Conservation (phyloP, 92 coral and sea anemone species). For the Epizoanthus rinbou region DNA sequence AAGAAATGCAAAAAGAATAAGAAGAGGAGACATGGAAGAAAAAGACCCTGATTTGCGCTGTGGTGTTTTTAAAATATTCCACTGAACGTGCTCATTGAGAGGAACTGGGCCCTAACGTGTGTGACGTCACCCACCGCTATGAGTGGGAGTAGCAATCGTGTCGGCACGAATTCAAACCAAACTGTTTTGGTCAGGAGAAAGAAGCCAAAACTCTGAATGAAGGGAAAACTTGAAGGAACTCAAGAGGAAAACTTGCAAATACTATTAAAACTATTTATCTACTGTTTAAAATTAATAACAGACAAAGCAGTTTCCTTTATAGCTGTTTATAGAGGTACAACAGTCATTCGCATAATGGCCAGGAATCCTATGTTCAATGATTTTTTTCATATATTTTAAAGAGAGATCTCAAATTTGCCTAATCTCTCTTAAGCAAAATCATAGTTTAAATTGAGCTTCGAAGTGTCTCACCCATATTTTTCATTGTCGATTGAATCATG, state of each 20-base stretch:
- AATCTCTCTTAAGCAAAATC: too few relatives aligned
- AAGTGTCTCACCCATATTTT: too few relatives aligned
- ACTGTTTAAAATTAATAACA: slow-evolving; percentile 18
- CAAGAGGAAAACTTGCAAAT: background rate
- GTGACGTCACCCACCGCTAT: background rate
- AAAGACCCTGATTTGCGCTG: background rate
- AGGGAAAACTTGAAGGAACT: background rate
- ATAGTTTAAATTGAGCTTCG: too few relatives aligned
- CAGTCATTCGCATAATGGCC: too few relatives aligned
- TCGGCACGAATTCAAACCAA: background rate
- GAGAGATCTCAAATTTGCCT: too few relatives aligned
- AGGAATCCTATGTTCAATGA: too few relatives aligned
- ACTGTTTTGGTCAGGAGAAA: background rate
- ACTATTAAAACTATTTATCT: slow-evolving; percentile 26
- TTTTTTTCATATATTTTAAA: too few relatives aligned
- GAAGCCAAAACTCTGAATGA: background rate
- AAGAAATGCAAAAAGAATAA: slow-evolving; percentile 27
- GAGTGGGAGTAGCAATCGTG: background rate
- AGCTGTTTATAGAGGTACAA: too few relatives aligned
- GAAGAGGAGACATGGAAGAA: background rate
- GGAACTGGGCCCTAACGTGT: background rate
- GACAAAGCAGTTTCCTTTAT: background rate
- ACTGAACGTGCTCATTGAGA: background rate
- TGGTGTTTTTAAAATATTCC: background rate
- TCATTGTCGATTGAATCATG: too few relatives aligned